Percentiles rank a stretch among this genome's conserved stretches.
Evolutionary conservation across 2,888 invertebrate species (phyloP).

Genomic region (Theodoxus fluviatilis): DNA sequence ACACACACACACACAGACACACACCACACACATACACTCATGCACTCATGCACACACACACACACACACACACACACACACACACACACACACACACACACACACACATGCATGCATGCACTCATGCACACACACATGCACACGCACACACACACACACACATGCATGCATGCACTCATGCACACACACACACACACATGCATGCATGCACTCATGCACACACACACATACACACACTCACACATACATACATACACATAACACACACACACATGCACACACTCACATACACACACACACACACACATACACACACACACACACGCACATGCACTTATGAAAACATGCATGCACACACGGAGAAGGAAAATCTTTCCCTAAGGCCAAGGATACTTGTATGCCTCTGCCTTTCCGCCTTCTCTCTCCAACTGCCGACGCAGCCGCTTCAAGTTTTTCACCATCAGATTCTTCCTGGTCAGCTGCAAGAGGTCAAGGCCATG

Average conservation of each 20-base stretch:
- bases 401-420: slow-evolving; percentile 65
- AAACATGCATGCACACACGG: background rate
- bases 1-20: too few species aligned
- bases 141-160: too few species aligned
- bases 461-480: slow-evolving; percentile 71
- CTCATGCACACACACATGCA: too few species aligned
- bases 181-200: too few species aligned
- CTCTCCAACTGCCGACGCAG: slow-evolving; percentile 64
- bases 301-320: background rate
- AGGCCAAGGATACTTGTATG: slow-evolving; percentile 52
- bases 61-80: too few species aligned
- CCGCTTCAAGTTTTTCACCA: slow-evolving; percentile 70
- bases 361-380: background rate
- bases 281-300: too few species aligned
- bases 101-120: too few species aligned
- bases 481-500: too few species aligned
- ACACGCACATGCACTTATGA: slow-evolving; percentile 12
- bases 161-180: too few species aligned
- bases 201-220: background rate
- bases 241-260: background rate
- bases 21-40: too few species aligned
- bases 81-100: too few species aligned
- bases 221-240: slow-evolving; percentile 14
- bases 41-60: too few species aligned
- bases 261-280: background rate